phyloP scores from a whole-genome alignment of 2,888 invertebrate genomes.

The Euzophera pinguis region DNA sequence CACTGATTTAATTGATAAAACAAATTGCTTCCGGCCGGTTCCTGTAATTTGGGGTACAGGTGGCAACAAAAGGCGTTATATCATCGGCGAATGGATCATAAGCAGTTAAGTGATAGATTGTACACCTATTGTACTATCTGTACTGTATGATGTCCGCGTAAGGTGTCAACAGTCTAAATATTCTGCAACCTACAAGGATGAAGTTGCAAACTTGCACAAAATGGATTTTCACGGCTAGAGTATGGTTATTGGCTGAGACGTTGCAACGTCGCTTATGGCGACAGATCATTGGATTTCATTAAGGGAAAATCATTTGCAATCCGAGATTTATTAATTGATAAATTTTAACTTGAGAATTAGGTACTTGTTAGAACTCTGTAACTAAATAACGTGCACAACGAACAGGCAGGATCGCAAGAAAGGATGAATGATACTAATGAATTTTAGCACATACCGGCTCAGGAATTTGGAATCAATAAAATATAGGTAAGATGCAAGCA shows the following conservation, averaged over 20 bases:
- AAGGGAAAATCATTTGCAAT: constrained; percentile 5
- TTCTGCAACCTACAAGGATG: constrained; percentile 15
- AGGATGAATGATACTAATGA: no score
- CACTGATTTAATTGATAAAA: constrained; percentile 28
- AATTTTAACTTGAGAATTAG: no score
- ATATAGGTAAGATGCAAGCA: no score
- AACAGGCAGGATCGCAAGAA: no score
- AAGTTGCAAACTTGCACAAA: constrained; percentile 23
- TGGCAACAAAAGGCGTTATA: constrained; percentile 28
- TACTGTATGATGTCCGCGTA: no score
- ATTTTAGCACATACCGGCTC: no score
- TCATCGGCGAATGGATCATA: constrained; percentile 24
- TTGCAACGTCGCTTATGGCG: constrained; percentile 5
- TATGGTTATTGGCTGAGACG: constrained; percentile 6
- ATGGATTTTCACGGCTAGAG: constrained; percentile 26
- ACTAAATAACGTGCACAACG: no score
- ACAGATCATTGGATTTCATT: neutral
- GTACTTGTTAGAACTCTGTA: no score
- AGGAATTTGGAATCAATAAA: no score
- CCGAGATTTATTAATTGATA: neutral
- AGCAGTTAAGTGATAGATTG: no score
- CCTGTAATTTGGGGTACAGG: constrained; percentile 25
- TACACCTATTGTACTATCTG: no score
- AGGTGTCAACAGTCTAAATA: neutral
- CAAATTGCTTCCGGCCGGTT: constrained; percentile 39